Percentiles rank a stretch among this genome's conserved stretches.
These are phyloP conservation scores for human DNA, from an alignment of 2,113 vertebrate genomes.

Conservation along the genomic window DNA sequence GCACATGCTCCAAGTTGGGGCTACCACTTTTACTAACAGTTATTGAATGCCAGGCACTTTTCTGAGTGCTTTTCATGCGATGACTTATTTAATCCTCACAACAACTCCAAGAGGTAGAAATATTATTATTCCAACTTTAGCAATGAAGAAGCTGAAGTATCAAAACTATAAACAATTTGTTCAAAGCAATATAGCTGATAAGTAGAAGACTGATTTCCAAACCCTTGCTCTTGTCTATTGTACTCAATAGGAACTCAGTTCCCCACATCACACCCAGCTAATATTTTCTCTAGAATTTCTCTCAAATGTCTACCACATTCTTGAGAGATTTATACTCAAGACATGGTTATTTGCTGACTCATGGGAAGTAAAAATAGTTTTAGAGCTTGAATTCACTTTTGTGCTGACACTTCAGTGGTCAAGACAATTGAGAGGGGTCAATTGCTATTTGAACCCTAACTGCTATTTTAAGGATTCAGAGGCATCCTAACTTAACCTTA, in stretches of 20 bases:
- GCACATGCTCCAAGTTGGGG: background rate
- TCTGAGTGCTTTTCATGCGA: background rate
- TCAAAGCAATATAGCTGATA: background rate
- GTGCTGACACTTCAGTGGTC: background rate
- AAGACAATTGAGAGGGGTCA: background rate
- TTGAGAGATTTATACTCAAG: background rate
- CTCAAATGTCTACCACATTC: background rate
- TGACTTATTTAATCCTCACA: background rate
- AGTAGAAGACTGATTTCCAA: background rate
- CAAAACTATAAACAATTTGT: background rate
- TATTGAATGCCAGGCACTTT: background rate
- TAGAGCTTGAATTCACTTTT: conserved; percentile 12
- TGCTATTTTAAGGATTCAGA: background rate
- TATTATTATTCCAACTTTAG: background rate
- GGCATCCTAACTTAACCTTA: background rate
- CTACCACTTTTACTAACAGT: background rate
- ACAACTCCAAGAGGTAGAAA: background rate
- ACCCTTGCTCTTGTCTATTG: background rate
- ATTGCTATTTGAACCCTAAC: background rate
- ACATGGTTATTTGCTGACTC: background rate
- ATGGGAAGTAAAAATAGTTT: background rate
- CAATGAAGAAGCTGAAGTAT: background rate
- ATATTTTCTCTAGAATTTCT: background rate
- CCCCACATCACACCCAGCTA: background rate
- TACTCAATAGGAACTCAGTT: background rate